A percentile compares a stretch with the other conserved stretches of the same genome.
phyloP scores from a whole-genome alignment of 2,113 vertebrate species.

The Barnardius zonarius region DNA sequence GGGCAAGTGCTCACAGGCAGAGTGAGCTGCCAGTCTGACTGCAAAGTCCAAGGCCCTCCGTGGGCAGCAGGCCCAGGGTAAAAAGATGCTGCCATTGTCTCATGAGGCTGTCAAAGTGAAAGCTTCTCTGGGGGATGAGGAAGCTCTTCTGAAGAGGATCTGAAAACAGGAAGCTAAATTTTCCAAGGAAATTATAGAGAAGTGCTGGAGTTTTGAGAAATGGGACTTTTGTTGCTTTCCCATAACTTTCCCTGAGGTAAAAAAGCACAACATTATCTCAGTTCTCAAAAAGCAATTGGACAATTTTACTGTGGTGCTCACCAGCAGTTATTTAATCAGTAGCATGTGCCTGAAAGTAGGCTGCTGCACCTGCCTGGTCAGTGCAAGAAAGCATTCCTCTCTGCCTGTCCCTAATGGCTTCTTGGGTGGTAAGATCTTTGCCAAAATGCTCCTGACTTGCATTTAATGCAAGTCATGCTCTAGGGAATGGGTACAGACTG shows the following conservation, averaged over 20 bases:
- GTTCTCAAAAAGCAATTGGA: neutral
- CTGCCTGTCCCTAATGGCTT: neutral
- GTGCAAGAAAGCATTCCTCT: neutral
- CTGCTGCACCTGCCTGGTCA: neutral
- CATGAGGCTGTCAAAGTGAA: neutral
- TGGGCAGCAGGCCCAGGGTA: neutral
- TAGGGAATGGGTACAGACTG: neutral
- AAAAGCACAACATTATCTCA: neutral
- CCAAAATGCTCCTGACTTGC: neutral
- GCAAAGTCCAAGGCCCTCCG: accelerated
- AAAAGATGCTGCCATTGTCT: neutral
- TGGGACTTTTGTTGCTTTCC: neutral
- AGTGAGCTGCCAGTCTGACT: accelerated
- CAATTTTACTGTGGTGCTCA: neutral
- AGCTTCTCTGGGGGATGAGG: neutral
- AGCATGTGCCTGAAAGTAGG: neutral
- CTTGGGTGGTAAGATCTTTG: neutral
- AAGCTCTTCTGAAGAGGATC: neutral
- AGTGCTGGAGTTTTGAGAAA: neutral
- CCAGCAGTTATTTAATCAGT: neutral
- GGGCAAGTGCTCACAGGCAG: accelerated
- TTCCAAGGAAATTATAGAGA: neutral
- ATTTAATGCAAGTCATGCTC: neutral
- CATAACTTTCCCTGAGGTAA: neutral
- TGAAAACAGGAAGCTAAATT: neutral